Evolutionary conservation across 2,888 invertebrate genomes (phyloP), one percentile per base, ranked within the genome.

Genomic region (Atherix ibis): DNA sequence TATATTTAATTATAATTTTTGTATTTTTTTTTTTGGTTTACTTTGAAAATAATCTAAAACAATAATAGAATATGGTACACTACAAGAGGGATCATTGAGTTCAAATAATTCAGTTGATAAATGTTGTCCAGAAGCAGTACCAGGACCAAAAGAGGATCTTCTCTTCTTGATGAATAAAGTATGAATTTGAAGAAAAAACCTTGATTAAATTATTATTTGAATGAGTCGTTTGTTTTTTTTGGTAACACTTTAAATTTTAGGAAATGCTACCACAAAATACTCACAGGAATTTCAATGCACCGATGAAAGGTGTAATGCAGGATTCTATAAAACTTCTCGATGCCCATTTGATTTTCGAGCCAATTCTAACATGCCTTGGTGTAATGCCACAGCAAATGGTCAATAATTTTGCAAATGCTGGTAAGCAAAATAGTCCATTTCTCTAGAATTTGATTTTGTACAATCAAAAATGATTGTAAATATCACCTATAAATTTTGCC

Each of bases 141-240:
- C 36, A 27, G 73, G 73, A 47, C 70, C 72, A 13, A 71, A 75
- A n/a, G 88, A 88, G 52, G 91, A 92, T 59, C 65, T 94, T 27
- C 92, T 94, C 57, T 83, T 82, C 47, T 94, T 92, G 92, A 92
- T 94, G 92, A 88, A 87, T 2, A 83, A 87, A 48, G n/a, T n/a
- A n/a, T n/a, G n/a, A n/a, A n/a, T n/a, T n/a, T n/a, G n/a, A n/a
- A n/a, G n/a, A n/a, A n/a, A n/a, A n/a, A n/a, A n/a, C n/a, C n/a
- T n/a, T n/a, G n/a, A n/a, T n/a, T n/a, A n/a, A n/a, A n/a, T n/a
- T n/a, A n/a, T n/a, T n/a, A n/a, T n/a, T n/a, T n/a, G n/a, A n/a
- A n/a, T n/a, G n/a, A n/a, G n/a, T n/a, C n/a, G n/a, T n/a, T n/a
- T n/a, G n/a, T n/a, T n/a, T n/a, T n/a, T n/a, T n/a, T n/a, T n/a